A percentile compares a stretch with the other conserved stretches of the same genome.
These are phyloP conservation scores for Chaetodon trifascialis DNA, from an alignment of 2,113 vertebrate genomes.

Conservation along the genomic window DNA sequence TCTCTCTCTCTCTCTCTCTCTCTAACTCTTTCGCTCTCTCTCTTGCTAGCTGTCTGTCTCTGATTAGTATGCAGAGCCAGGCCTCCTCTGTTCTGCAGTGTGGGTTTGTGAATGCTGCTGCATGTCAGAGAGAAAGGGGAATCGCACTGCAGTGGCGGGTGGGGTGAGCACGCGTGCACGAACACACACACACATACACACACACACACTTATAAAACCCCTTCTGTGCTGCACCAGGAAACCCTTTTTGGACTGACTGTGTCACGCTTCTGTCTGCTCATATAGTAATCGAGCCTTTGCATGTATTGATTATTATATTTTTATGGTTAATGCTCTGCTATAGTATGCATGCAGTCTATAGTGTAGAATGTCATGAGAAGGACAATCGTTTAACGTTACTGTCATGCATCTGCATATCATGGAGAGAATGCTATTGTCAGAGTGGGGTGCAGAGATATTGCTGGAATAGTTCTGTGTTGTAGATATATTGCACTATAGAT, in stretches of 20 bases:
- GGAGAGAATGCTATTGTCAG: background rate
- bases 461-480: background rate
- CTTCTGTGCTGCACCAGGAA: slow-evolving; percentile 68
- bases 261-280: slow-evolving; percentile 26
- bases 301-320: background rate
- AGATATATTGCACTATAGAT: background rate
- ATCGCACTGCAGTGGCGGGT: slow-evolving; percentile 78
- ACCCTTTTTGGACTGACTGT: slow-evolving; percentile 60
- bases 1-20: background rate
- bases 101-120: slow-evolving; percentile 78
- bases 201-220: slow-evolving; percentile 27
- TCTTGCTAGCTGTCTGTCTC: background rate
- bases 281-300: background rate
- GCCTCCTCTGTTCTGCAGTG: slow-evolving; percentile 82
- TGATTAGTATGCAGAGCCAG: slow-evolving; percentile 83
- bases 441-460: background rate
- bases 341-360: background rate
- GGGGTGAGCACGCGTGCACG: slow-evolving; percentile 35
- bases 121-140: slow-evolving; percentile 70
- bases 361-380: background rate
- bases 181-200: slow-evolving; percentile 13
- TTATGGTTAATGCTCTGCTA: background rate
- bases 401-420: background rate
- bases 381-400: background rate
- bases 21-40: background rate